A percentile compares a stretch with the other conserved stretches of the same genome.
Conservation (phyloP, 2,888 invertebrate genomes). For the Drosophila paranaensis region DNA sequence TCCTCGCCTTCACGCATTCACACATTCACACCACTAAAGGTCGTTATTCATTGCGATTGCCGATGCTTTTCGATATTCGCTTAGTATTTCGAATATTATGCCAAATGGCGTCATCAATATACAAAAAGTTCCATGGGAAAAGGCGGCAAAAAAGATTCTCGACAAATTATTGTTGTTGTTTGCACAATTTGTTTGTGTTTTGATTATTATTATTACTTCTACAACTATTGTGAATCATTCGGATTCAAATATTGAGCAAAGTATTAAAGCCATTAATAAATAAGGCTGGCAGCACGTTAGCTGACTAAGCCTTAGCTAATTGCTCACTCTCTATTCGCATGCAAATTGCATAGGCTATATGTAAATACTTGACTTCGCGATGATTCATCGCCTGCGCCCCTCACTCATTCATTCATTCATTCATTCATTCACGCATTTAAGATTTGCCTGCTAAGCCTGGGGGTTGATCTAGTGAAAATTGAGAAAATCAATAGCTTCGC, state of each 20-base stretch:
- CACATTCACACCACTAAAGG: constrained; percentile 39
- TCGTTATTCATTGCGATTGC: constrained; percentile 48
- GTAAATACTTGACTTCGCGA: constrained; percentile 33
- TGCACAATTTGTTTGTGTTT: constrained; percentile 24
- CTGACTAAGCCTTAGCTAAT: constrained; percentile 60
- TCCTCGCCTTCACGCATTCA: constrained; percentile 43
- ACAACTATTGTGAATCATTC: constrained; percentile 33
- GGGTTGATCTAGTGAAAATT: constrained; percentile 9
- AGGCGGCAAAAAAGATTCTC: constrained; percentile 23
- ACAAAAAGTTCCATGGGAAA: constrained; percentile 23
- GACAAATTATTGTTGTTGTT: constrained; percentile 21
- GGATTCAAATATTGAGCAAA: constrained; percentile 8
- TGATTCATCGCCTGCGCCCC: constrained; percentile 48
- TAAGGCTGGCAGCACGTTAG: constrained; percentile 28
- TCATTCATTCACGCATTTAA: constrained; percentile 12
- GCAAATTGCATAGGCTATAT: constrained; percentile 52
- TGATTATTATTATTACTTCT: constrained; percentile 12
- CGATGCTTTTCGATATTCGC: constrained; percentile 22
- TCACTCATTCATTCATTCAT: constrained; percentile 3
- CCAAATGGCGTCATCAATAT: constrained; percentile 60
- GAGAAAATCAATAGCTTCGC: constrained; percentile 65
- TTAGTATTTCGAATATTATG: constrained; percentile 29
- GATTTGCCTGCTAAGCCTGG: constrained; percentile 26
- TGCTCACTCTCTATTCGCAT: constrained; percentile 34
- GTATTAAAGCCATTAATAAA: constrained; percentile 22